These are phyloP conservation scores for Cynopterus sphinx DNA, from an alignment of 2,797 vertebrate genomes.

Conservation along the genomic window DNA sequence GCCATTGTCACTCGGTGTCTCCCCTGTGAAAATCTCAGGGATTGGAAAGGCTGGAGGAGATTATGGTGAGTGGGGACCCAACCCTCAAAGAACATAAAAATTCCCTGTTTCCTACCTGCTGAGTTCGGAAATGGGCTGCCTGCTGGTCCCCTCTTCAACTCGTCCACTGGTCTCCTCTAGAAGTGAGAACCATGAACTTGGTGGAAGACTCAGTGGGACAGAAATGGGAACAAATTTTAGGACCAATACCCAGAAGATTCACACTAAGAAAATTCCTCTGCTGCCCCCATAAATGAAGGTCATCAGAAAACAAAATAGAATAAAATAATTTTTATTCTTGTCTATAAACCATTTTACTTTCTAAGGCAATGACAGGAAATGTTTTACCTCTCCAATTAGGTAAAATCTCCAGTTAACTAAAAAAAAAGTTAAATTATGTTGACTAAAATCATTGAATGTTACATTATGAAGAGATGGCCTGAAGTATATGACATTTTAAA, in stretches of 20 bases:
- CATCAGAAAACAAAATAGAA: conserved; percentile 13
- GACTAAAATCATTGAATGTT: neutral
- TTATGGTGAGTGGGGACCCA: neutral
- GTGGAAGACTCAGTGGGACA: neutral
- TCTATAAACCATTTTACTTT: neutral
- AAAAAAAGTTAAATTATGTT: neutral
- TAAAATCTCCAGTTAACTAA: neutral
- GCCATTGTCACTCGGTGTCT: neutral
- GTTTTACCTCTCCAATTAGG: neutral
- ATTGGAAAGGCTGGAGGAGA: neutral
- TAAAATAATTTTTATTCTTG: neutral
- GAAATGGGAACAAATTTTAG: neutral
- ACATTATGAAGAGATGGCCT: neutral
- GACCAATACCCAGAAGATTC: neutral
- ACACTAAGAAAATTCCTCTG: neutral
- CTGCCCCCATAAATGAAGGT: neutral
- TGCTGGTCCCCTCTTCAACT: neutral
- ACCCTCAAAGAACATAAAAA: neutral
- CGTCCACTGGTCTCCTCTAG: neutral
- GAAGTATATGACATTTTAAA: neutral
- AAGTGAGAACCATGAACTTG: neutral
- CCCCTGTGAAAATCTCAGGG: neutral
- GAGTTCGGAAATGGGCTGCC: neutral
- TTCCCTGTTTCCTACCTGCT: conserved; percentile 24
- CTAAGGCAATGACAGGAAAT: neutral